Base-by-base conservation (phyloP, 2,888 invertebrate genomes). In the Bruchidius siliquastri region DNA sequence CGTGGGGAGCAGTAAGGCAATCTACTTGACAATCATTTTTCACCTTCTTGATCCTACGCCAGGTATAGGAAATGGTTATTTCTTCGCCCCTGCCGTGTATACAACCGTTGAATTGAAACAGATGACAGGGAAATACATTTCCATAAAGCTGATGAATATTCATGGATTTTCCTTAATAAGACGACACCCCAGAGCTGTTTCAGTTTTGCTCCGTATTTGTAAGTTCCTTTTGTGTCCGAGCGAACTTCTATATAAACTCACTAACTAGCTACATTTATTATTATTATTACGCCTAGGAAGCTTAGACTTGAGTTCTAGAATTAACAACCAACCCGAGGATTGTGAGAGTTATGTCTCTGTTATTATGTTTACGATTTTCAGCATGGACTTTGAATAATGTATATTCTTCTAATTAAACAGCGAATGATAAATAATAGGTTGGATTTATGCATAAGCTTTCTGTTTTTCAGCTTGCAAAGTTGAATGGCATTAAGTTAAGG, bases 61-160 rank as follows among this genome's bases (percentile, higher is more conserved):
- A 49, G 49, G 3, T 8, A 49, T 18, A 49, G 49, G 18, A 49
- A 49, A 49, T 49, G 49, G 13, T 49, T 49, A 49, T 49, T 49
- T 49, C 49, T 49, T 13, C 49, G 8, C 49, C 49, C 6, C 6
- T 49, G 49, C 49, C 8, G 3, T 49, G 18, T 49, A 49, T 49
- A 49, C 13, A 1, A 3, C 49, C 68, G 20, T 76, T 74, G 76
- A 77, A 78, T 78, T 76, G 75, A 76, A 78, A 78, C 76, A 77
- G 77, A 76, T 77, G 77, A 77, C 76, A 75, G 77, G 73, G 74
- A 74, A 76, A 75, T 74, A 71, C 73, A 76, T 76, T 77, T 77
- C 75, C 76, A 76, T 76, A 75, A 76, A 76, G 71, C 69, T 74
- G 74, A 74, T 78, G 76, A 77, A 78, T 78, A 78, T 78, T 77